Conservation (phyloP, 2,888 invertebrate genomes). For the Dryadula phaetusa region DNA sequence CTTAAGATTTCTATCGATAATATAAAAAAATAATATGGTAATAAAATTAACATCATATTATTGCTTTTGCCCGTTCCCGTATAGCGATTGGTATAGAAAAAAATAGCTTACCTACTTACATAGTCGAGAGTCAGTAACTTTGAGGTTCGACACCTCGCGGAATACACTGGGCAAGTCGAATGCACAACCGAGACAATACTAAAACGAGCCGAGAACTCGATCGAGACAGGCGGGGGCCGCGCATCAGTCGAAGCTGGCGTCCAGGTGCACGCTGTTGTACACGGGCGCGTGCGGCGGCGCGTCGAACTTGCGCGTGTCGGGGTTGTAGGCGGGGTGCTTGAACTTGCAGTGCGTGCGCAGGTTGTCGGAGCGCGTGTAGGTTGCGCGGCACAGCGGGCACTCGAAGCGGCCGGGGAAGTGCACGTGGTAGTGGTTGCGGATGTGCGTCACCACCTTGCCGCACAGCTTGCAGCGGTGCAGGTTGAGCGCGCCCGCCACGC, state of each 20-base stretch:
- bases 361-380: slow-evolving; percentile 96
- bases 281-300: slow-evolving; percentile 82
- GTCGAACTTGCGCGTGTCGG: slow-evolving; percentile 94
- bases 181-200: slow-evolving; percentile 83
- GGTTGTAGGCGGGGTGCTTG: slow-evolving; percentile 94
- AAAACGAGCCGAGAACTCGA: slow-evolving; percentile 68
- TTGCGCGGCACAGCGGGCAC: slow-evolving; percentile 95
- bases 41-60: slow-evolving; percentile 85
- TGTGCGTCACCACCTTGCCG: slow-evolving; percentile 97
- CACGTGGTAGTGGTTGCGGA: slow-evolving; percentile 97
- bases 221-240: slow-evolving; percentile 68
- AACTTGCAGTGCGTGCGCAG: slow-evolving; percentile 96
- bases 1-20: slow-evolving; percentile 80
- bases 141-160: slow-evolving; percentile 49
- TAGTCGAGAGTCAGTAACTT: slow-evolving; percentile 60
- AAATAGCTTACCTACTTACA: slow-evolving; percentile 80
- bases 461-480: slow-evolving; percentile 97
- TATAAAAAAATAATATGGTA: slow-evolving; percentile 84
- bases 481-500: slow-evolving; percentile 95
- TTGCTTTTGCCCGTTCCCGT: slow-evolving; percentile 85
- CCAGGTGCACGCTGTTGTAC: slow-evolving; percentile 78
- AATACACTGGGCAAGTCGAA: slow-evolving; percentile 81
- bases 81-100: slow-evolving; percentile 84
- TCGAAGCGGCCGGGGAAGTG: slow-evolving; percentile 96
- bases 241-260: slow-evolving; percentile 83